phyloP scores from a whole-genome alignment of 2,113 vertebrate genomes.

The Cavia aperea region DNA sequence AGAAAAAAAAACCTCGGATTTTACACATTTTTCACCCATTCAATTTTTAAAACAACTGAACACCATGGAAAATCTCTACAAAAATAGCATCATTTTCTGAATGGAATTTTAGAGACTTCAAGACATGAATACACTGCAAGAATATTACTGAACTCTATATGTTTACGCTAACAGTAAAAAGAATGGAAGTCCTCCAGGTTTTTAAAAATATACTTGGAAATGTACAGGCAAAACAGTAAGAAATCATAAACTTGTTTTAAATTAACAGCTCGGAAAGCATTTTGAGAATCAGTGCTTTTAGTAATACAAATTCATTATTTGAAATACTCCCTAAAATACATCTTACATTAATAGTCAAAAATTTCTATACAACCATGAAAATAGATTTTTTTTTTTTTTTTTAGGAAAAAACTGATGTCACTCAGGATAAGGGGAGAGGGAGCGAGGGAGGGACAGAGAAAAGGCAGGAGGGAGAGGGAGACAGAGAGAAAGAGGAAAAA shows the following conservation, averaged over 20 bases:
- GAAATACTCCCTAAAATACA: background rate
- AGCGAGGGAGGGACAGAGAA: background rate
- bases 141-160: slow-evolving; percentile 48
- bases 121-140: slow-evolving; percentile 1
- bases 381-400: background rate
- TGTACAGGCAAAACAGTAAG: slow-evolving; percentile 59
- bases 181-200: slow-evolving; percentile 61
- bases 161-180: slow-evolving; percentile 56
- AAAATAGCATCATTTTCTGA: slow-evolving; percentile 59
- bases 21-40: slow-evolving; percentile 68
- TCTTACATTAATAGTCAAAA: background rate
- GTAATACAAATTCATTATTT: background rate
- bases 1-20: slow-evolving; percentile 28
- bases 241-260: slow-evolving; percentile 40
- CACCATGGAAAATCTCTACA: slow-evolving; percentile 50
- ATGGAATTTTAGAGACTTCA: slow-evolving; percentile 37
- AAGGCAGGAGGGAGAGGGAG: too few relatives aligned
- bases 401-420: background rate
- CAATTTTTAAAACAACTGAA: slow-evolving; percentile 58
- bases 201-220: slow-evolving; percentile 62
- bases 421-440: background rate
- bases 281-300: background rate
- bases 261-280: slow-evolving; percentile 18
- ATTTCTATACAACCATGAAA: background rate
- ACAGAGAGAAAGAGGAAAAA: too few relatives aligned